A percentile compares a stretch with the other conserved stretches of the same genome.
Evolutionary conservation across 2,113 vertebrate genomes (phyloP).

Genomic region (Mastomys natalensis): DNA sequence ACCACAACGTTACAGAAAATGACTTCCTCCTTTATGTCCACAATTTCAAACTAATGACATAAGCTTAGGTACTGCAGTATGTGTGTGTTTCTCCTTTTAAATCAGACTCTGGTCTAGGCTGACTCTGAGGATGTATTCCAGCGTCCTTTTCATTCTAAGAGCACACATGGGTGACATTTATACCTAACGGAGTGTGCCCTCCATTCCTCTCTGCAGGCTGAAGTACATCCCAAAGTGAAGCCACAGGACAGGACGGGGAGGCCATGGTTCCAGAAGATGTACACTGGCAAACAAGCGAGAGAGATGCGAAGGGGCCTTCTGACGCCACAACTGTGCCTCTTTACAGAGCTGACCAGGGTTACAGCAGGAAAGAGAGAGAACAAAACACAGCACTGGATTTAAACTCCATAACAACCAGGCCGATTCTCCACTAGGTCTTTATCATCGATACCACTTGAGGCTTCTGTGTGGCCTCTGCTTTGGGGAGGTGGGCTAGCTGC

Average conservation of each 20-base stretch:
- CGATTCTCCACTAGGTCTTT: background rate
- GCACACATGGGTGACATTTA: background rate
- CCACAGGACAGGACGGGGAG: background rate
- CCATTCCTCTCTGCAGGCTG: background rate
- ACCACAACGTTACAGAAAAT: background rate
- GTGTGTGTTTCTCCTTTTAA: background rate
- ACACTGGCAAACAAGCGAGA: background rate
- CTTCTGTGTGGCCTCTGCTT: background rate
- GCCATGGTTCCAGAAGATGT: background rate
- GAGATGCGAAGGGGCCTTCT: background rate
- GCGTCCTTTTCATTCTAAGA: background rate
- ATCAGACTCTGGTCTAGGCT: background rate
- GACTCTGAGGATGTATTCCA: background rate
- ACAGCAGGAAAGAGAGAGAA: background rate
- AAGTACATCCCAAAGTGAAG: background rate
- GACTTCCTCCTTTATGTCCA: constrained; percentile 45
- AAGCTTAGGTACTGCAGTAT: background rate
- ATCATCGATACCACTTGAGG: background rate
- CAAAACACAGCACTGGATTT: background rate
- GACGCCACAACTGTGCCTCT: background rate
- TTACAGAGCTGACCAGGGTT: background rate
- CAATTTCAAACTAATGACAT: constrained; percentile 49
- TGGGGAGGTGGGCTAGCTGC: background rate
- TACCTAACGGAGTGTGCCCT: background rate
- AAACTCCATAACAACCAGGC: background rate